A percentile compares a stretch with the other conserved stretches of the same genome.
Evolutionary conservation across 2,113 vertebrate species (phyloP).

Genomic region (Catharus bicknelli): DNA sequence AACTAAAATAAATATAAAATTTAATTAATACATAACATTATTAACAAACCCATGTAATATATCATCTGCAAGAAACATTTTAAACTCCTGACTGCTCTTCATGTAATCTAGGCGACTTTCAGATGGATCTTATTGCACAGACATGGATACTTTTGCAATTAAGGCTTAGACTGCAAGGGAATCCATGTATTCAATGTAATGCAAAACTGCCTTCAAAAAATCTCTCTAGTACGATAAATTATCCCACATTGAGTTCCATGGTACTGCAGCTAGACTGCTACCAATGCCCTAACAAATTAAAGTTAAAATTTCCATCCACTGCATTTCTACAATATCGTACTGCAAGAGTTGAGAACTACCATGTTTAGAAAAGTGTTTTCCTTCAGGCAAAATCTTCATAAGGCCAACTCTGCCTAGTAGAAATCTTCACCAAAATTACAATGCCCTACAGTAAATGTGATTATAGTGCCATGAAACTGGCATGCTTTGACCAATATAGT

Average conservation of each 20-base stretch:
- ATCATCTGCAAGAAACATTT: not conserved
- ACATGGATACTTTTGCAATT: not conserved
- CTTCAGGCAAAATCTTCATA: not conserved
- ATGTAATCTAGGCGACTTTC: not conserved
- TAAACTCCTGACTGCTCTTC: not conserved
- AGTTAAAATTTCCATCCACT: not conserved
- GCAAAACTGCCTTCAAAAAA: not conserved
- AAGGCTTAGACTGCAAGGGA: not conserved
- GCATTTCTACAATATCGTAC: not conserved
- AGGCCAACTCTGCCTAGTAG: fast-evolving
- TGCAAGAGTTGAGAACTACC: not conserved
- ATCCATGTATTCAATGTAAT: not conserved
- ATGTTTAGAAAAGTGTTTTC: not conserved
- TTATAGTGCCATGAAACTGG: not conserved
- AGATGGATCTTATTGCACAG: not conserved
- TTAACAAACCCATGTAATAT: not conserved
- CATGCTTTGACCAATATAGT: not conserved
- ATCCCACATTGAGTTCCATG: not conserved
- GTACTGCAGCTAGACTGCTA: not conserved
- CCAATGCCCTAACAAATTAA: not conserved
- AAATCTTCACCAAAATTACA: not conserved
- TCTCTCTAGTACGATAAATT: not conserved
- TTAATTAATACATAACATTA: not conserved
- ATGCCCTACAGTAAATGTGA: not conserved
- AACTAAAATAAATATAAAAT: not conserved